These are phyloP conservation scores for Synanthedon myopaeformis DNA, from an alignment of 2,888 invertebrate genomes.

Conservation along the genomic window DNA sequence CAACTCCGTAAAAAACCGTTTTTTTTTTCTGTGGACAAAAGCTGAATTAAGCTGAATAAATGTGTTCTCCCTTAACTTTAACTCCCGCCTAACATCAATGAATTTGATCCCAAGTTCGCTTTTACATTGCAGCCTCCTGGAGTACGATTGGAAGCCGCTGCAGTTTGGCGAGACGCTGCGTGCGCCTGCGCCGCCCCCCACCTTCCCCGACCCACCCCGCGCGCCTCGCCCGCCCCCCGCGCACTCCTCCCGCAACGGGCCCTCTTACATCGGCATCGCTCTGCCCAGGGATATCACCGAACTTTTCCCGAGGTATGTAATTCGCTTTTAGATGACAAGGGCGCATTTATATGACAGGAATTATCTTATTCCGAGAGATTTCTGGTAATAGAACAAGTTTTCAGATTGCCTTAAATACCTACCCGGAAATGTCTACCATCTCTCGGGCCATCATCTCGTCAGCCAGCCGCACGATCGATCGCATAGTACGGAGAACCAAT, in stretches of 20 bases:
- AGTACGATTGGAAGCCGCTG: conserved; percentile 64
- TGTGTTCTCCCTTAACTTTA: too few relatives aligned
- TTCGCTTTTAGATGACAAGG: not conserved
- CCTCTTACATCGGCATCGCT: conserved; percentile 79
- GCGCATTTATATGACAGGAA: not conserved
- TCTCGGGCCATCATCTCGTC: too few relatives aligned
- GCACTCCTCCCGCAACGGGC: conserved; percentile 9
- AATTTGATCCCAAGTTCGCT: not conserved
- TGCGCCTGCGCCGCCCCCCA: conserved; percentile 2
- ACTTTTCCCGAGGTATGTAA: conserved; percentile 72
- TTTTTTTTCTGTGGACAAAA: too few relatives aligned
- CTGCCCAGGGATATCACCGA: conserved; percentile 76
- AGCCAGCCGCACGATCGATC: too few relatives aligned
- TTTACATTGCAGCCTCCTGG: conserved; percentile 32
- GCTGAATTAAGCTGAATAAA: too few relatives aligned
- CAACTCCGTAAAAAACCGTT: too few relatives aligned
- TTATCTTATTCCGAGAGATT: too few relatives aligned
- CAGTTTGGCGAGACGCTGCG: conserved; percentile 20
- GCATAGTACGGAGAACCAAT: too few relatives aligned
- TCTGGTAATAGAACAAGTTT: too few relatives aligned
- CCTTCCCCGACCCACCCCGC: conserved; percentile 8
- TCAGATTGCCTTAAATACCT: too few relatives aligned
- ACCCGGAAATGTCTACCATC: too few relatives aligned
- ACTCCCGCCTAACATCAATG: too few relatives aligned
- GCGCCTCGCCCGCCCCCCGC: conserved; percentile 7